Percentiles rank a stretch among this genome's conserved stretches.
Evolutionary conservation across 2,888 invertebrate species (phyloP).

Genomic region (Spodoptera exigua): DNA sequence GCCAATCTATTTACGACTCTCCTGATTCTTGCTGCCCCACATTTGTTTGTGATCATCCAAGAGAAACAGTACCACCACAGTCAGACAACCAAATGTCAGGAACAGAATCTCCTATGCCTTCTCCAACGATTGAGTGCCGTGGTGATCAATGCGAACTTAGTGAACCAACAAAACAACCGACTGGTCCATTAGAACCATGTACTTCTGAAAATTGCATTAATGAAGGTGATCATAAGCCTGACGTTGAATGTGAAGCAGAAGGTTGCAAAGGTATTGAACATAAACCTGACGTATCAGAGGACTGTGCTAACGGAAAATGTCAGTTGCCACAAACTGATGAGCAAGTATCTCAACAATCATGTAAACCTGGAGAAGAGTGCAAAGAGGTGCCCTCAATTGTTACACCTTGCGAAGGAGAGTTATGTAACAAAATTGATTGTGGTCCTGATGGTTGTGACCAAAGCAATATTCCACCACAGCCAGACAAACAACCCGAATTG

Average conservation of each 20-base stretch:
- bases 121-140: constrained; percentile 69
- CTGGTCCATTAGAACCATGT: constrained; percentile 54
- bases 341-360: constrained; percentile 46
- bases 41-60: constrained; percentile 90
- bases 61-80: constrained; percentile 84
- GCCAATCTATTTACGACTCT: constrained; percentile 91
- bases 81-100: constrained; percentile 86
- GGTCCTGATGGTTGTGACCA: constrained; percentile 34
- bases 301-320: constrained; percentile 64
- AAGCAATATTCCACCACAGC: constrained; percentile 39
- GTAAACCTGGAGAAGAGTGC: constrained; percentile 51
- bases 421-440: constrained; percentile 45
- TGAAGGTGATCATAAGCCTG: constrained; percentile 47
- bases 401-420: constrained; percentile 45
- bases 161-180: constrained; percentile 63
- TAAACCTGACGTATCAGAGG: constrained; percentile 45
- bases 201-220: constrained; percentile 59
- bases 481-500: constrained; percentile 34
- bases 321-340: constrained; percentile 31
- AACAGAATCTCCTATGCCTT: constrained; percentile 75
- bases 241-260: constrained; percentile 61
- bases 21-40: constrained; percentile 93
- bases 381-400: constrained; percentile 38
- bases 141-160: constrained; percentile 73
- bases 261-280: constrained; percentile 59